Base-by-base conservation (phyloP, 2,888 invertebrate genomes). In the Chymomyza caudatula region DNA sequence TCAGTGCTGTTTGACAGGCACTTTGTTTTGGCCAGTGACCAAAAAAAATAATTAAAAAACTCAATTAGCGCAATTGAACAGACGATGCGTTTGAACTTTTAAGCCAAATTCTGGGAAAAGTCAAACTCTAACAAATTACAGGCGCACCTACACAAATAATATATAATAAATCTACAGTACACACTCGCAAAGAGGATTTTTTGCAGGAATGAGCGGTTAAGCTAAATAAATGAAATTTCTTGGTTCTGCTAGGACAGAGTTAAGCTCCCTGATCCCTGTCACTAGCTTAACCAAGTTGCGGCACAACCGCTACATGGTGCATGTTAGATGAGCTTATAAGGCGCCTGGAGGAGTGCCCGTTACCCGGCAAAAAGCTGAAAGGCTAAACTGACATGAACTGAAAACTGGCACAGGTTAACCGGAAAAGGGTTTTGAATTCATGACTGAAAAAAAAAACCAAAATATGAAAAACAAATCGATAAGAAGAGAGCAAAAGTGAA, bases 11-110 rank as follows among this genome's bases (percentile, higher is more conserved):
- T 51, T 51, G 51, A 44, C 6, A 47, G 20, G 0, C 44, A 37
- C 47, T 58, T 58, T 15, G 15, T 23, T 58, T n/a, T 23, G 15
- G 20, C 47, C 55, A 60, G 42, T 59, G 54, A 22, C 55, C 53
- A 22, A 8, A 47, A 2, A 47, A 47, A 29, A 49, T 37, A 65
- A 71, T 49, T 67, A 71, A 63, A 71, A 74, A 79, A 78, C 84
- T 78, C 84, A 85, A 82, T 82, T 82, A 82, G 76, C 73, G 53
- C 85, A 81, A 81, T 85, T 85, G 82, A 80, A 78, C 67, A 63
- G 77, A 63, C 64, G 47, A 47, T 17, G 75, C 70, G 60, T 23
- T 56, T 62, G 62, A 51, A 61, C 76, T 62, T 55, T 59, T 51
- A 37, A 22, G 51, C 49, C 57, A 53, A 17, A 23, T 0, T 81